phyloP scores from a whole-genome alignment of 2,113 vertebrate species.

The Chaetodon auriga region DNA sequence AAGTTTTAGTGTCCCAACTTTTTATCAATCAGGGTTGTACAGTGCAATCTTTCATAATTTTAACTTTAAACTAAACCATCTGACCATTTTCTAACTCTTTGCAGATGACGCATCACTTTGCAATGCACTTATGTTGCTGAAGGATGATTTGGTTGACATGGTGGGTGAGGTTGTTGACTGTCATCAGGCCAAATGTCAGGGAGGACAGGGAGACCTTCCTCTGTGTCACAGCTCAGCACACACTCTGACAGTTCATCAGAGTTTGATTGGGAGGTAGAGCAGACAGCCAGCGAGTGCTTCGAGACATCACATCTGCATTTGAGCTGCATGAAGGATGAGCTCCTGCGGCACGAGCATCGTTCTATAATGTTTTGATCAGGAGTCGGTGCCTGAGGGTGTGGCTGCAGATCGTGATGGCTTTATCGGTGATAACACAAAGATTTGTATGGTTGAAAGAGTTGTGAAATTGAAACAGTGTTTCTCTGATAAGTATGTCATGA shows the following conservation, averaged over 20 bases:
- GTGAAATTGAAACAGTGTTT: neutral
- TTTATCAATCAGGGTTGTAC: too few relatives aligned
- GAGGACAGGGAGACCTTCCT: conserved; percentile 22
- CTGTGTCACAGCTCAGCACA: conserved; percentile 28
- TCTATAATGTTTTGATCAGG: conserved; percentile 34
- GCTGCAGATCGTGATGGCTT: conserved; percentile 1
- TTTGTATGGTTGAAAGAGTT: conserved; percentile 9
- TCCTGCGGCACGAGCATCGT: conserved; percentile 27
- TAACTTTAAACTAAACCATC: too few relatives aligned
- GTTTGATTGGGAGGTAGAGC: conserved; percentile 40
- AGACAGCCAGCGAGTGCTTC: conserved; percentile 22
- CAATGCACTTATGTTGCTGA: neutral
- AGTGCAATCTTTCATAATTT: neutral
- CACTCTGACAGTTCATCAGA: conserved; percentile 34
- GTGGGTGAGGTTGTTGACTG: conserved; percentile 11
- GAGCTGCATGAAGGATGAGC: conserved; percentile 39
- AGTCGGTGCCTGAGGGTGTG: conserved; percentile 8
- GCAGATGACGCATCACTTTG: neutral
- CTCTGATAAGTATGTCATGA: neutral
- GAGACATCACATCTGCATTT: conserved; percentile 43
- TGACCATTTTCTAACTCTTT: conserved; percentile 3
- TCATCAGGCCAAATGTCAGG: conserved; percentile 44
- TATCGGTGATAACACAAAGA: conserved; percentile 1
- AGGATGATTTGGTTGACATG: conserved; percentile 23
- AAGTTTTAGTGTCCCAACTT: too few relatives aligned